Evolutionary conservation across 2,797 vertebrate species (phyloP).

Genomic region (Podarcis lilfordi): DNA sequence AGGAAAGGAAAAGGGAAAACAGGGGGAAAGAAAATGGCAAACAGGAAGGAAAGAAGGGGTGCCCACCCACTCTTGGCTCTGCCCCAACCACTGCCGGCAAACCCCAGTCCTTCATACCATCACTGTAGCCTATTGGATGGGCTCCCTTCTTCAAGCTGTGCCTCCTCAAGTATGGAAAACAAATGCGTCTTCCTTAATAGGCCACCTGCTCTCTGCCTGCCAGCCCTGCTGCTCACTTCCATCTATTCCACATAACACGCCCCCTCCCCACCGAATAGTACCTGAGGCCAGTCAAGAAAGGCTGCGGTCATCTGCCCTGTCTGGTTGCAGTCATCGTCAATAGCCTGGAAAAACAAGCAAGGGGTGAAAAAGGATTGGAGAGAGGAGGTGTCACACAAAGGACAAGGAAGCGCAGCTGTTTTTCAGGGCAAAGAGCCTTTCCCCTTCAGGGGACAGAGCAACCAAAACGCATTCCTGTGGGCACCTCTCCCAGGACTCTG

Average conservation of each 20-base stretch:
- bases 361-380: too few species aligned
- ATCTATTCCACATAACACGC: too few species aligned
- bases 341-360: constrained; percentile 79
- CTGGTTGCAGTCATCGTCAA: constrained; percentile 95
- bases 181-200: background rate
- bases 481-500: background rate
- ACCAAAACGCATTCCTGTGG: background rate
- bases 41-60: background rate
- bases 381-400: background rate
- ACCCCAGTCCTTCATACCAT: too few species aligned
- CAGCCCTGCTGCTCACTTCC: background rate
- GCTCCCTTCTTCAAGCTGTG: background rate
- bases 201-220: background rate
- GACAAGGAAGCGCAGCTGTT: background rate
- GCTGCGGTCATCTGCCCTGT: constrained; percentile 94
- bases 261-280: constrained; percentile 45
- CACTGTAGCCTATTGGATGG: background rate
- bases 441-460: background rate
- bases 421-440: too few species aligned
- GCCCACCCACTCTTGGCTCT: background rate
- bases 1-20: background rate
- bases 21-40: background rate
- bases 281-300: constrained; percentile 93
- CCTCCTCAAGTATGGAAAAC: background rate
- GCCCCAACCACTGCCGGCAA: background rate